phyloP scores from a whole-genome alignment of 2,113 vertebrate genomes.

The Eudyptes chrysolophus region DNA sequence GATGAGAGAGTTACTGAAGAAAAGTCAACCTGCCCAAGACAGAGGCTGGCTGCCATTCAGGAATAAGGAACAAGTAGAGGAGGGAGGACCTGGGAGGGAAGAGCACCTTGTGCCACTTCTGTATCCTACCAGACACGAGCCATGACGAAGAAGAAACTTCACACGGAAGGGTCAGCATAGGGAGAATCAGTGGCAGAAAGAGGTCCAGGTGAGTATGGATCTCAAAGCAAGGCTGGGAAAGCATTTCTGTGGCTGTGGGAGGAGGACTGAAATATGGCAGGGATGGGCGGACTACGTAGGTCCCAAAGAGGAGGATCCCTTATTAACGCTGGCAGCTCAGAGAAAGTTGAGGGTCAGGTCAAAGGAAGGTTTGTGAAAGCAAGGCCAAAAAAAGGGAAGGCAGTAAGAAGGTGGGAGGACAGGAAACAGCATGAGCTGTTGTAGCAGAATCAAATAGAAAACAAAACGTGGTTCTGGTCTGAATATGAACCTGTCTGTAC shows the following conservation, averaged over 20 bases:
- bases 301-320: not conserved
- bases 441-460: not conserved
- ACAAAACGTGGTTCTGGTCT: not conserved
- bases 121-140: not conserved
- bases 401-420: not conserved
- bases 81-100: not conserved
- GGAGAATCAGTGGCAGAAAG: not conserved
- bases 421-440: not conserved
- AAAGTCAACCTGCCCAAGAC: not conserved
- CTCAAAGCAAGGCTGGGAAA: not conserved
- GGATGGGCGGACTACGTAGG: not conserved
- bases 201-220: not conserved
- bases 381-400: not conserved
- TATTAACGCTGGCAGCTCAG: not conserved
- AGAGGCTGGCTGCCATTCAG: not conserved
- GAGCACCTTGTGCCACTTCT: not conserved
- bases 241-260: not conserved
- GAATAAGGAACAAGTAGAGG: not conserved
- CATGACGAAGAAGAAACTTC: not conserved
- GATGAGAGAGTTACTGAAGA: not conserved
- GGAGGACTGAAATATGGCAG: not conserved
- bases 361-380: not conserved
- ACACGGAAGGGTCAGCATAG: not conserved
- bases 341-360: not conserved
- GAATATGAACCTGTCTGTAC: not conserved